A percentile compares a stretch with the other conserved stretches of the same genome.
Evolutionary conservation across 2,797 vertebrate genomes (phyloP).

Genomic region (Pelobates cultripes): DNA sequence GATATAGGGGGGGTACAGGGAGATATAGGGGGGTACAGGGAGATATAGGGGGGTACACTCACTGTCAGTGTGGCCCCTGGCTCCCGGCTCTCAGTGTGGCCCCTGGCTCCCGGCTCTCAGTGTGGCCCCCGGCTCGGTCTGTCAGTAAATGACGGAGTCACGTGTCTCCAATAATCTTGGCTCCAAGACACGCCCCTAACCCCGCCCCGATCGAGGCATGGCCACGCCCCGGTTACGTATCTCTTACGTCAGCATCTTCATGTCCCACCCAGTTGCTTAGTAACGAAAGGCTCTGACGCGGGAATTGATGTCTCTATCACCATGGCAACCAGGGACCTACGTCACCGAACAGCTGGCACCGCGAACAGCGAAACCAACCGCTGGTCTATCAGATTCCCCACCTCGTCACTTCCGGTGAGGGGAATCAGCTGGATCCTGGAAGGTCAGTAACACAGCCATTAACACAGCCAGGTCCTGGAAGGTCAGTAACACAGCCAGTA

Average conservation of each 20-base stretch:
- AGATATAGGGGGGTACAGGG: background rate
- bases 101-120: background rate
- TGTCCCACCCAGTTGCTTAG: slow-evolving; percentile 27
- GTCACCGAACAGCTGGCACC: slow-evolving; percentile 34
- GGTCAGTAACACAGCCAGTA: too few relatives aligned
- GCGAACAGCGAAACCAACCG: too few relatives aligned
- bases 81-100: too few relatives aligned
- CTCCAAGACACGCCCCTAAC: background rate
- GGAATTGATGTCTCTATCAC: slow-evolving; percentile 12
- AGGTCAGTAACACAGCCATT: too few relatives aligned
- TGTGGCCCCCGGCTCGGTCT: background rate
- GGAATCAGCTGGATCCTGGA: too few relatives aligned
- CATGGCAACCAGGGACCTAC: slow-evolving; percentile 2
- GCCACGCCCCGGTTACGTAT: slow-evolving; percentile 8
- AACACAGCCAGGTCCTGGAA: too few relatives aligned
- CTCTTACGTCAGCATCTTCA: background rate
- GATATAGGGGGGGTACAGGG: background rate
- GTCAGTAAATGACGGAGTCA: background rate
- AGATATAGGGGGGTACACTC: background rate
- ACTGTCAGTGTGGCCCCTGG: too few relatives aligned
- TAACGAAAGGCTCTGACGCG: slow-evolving; percentile 26
- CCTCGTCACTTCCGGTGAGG: too few relatives aligned
- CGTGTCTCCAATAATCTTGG: background rate
- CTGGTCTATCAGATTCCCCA: too few relatives aligned
- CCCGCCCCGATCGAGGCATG: background rate